Conservation (phyloP, 2,888 invertebrate species). For the Halictus quadricinctus region DNA sequence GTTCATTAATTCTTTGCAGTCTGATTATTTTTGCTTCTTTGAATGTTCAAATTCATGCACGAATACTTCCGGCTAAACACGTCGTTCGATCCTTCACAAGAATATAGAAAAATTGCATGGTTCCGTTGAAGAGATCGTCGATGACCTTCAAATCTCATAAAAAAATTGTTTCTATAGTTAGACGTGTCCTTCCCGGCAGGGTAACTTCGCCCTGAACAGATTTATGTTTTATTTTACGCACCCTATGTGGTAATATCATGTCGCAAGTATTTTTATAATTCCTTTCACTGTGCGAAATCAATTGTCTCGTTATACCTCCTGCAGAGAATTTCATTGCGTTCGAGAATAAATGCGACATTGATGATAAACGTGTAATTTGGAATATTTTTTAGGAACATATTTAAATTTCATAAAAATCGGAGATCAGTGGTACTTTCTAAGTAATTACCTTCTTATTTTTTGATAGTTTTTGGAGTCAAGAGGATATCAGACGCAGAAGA, state of each 20-base stretch:
- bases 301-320: not conserved
- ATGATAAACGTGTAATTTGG: not conserved
- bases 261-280: not conserved
- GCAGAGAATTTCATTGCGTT: not conserved
- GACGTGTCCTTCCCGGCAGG: not conserved
- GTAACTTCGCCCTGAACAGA: not conserved
- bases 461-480: constrained; percentile 88
- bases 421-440: too few species aligned
- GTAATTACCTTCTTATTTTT: not conserved
- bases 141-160: not conserved
- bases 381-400: not conserved
- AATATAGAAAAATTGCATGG: not conserved
- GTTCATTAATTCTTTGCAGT: not conserved
- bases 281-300: not conserved
- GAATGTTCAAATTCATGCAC: not conserved
- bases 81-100: not conserved
- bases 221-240: not conserved
- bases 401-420: too few species aligned
- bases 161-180: constrained; percentile 5
- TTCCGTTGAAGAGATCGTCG: not conserved
- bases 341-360: not conserved
- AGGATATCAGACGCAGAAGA: constrained; percentile 89
- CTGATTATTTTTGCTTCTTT: not conserved
- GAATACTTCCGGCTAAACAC: not conserved
- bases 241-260: not conserved